Evolutionary conservation across 2,113 vertebrate species (phyloP).

Genomic region (Aix galericulata): DNA sequence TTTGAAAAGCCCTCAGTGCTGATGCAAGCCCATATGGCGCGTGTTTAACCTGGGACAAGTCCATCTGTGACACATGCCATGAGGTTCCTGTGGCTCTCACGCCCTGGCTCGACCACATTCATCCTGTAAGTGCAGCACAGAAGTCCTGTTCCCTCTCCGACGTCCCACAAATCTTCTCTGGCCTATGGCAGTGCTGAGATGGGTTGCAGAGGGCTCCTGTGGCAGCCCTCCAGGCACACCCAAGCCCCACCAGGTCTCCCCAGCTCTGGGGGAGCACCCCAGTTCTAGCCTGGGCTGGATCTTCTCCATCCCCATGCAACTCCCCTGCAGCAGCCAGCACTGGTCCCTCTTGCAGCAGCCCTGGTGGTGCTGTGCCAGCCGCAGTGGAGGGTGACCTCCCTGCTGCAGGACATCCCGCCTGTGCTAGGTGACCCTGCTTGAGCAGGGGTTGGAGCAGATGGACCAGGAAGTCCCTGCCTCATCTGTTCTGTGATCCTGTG

Average conservation of each 20-base stretch:
- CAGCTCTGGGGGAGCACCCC: background rate
- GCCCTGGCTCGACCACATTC: background rate
- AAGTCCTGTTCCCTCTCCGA: background rate
- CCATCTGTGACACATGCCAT: constrained; percentile 46
- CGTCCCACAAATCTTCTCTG: rapidly evolving
- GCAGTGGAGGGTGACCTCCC: no score
- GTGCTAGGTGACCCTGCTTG: no score
- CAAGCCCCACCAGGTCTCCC: background rate
- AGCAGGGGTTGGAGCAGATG: no score
- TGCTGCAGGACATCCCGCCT: no score
- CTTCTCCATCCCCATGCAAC: background rate
- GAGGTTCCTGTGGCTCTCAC: constrained; percentile 25
- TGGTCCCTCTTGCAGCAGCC: background rate
- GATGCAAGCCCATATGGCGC: constrained; percentile 61
- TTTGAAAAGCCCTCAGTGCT: constrained; percentile 59
- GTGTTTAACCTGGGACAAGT: constrained; percentile 52
- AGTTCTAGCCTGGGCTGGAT: background rate
- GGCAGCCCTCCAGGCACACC: background rate
- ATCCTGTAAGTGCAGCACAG: background rate
- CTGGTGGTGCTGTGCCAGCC: background rate
- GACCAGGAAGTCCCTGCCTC: background rate
- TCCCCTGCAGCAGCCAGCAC: rapidly evolving
- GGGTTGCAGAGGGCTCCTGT: background rate
- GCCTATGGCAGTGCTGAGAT: background rate
- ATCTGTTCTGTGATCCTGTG: no score